Evolutionary conservation across 2,888 invertebrate genomes (phyloP).

Genomic region (Prionchulus punctatus): DNA sequence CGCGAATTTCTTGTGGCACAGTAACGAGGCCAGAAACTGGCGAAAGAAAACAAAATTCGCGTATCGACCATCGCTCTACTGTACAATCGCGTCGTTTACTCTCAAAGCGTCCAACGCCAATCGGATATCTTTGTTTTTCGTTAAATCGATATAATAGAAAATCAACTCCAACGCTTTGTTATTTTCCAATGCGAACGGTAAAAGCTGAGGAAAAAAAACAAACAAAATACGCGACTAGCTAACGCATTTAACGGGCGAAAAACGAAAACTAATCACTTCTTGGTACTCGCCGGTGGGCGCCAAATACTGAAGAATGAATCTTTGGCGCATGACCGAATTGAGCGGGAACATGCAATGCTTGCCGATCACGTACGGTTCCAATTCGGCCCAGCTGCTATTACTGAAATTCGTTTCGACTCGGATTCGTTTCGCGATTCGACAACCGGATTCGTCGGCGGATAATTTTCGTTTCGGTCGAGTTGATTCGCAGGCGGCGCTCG

Average conservation of each 20-base stretch:
- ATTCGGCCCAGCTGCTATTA: conserved; percentile 77
- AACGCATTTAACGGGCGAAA: too few relatives aligned
- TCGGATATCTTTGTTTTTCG: conserved; percentile 70
- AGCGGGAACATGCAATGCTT: conserved; percentile 76
- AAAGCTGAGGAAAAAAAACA: conserved; percentile 45
- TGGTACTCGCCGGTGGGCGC: conserved; percentile 95
- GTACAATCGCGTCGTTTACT: too few relatives aligned
- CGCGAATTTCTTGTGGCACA: conserved; percentile 95
- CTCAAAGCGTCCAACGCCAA: conserved; percentile 85
- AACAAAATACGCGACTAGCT: too few relatives aligned
- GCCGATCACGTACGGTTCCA: conserved; percentile 73
- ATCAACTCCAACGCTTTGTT: conserved; percentile 76
- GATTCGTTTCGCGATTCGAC: neutral
- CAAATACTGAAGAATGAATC: conserved; percentile 79
- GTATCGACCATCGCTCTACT: too few relatives aligned
- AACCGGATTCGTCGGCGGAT: too few relatives aligned
- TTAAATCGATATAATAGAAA: conserved; percentile 69
- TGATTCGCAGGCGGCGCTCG: neutral
- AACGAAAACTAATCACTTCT: conserved; percentile 38
- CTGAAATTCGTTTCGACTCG: conserved; percentile 43
- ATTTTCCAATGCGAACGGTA: conserved; percentile 71
- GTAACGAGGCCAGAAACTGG: conserved; percentile 70
- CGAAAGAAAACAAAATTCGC: too few relatives aligned
- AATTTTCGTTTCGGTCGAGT: neutral
- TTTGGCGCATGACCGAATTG: conserved; percentile 69